Conservation (phyloP, 2,888 invertebrate species). For the Meteorus colon region DNA sequence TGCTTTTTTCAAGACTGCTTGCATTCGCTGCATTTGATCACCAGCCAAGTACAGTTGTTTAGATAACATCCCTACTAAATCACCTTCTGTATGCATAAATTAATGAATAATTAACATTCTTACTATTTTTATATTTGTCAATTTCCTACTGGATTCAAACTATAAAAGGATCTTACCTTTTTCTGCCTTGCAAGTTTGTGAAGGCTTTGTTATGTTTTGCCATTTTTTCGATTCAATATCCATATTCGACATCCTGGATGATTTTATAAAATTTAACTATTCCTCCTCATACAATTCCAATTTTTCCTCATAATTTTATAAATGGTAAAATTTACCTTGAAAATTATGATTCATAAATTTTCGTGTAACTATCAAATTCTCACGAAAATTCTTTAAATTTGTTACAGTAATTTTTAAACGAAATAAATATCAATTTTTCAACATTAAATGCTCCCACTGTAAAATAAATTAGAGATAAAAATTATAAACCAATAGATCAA, state of each 20-base stretch:
- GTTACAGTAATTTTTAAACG: slow-evolving; percentile 4
- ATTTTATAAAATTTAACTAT: too few species aligned
- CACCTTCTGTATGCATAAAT: slow-evolving; percentile 55
- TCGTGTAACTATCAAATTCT: not conserved
- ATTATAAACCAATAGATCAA: not conserved
- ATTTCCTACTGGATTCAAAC: not conserved
- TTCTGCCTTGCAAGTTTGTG: slow-evolving; percentile 32
- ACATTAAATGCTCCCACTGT: not conserved
- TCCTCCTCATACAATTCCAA: too few species aligned
- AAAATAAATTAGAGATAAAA: not conserved
- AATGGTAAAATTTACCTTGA: not conserved
- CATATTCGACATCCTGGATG: slow-evolving; percentile 11
- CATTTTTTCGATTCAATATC: slow-evolving; percentile 28
- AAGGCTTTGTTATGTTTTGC: slow-evolving; percentile 2
- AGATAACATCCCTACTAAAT: slow-evolving; percentile 58
- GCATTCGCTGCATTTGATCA: slow-evolving; percentile 61
- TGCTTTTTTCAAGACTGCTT: slow-evolving; percentile 56
- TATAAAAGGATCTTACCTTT: slow-evolving; percentile 21
- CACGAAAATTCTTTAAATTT: not conserved
- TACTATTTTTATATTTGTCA: too few species aligned
- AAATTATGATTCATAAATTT: not conserved
- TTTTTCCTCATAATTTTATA: too few species aligned
- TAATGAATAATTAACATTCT: slow-evolving; percentile 2
- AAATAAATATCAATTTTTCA: not conserved
- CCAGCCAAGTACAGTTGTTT: slow-evolving; percentile 62